A percentile compares a stretch with the other conserved stretches of the same genome.
Evolutionary conservation across 2,888 invertebrate genomes (phyloP).

Genomic region (Cylindroiulus punctatus): DNA sequence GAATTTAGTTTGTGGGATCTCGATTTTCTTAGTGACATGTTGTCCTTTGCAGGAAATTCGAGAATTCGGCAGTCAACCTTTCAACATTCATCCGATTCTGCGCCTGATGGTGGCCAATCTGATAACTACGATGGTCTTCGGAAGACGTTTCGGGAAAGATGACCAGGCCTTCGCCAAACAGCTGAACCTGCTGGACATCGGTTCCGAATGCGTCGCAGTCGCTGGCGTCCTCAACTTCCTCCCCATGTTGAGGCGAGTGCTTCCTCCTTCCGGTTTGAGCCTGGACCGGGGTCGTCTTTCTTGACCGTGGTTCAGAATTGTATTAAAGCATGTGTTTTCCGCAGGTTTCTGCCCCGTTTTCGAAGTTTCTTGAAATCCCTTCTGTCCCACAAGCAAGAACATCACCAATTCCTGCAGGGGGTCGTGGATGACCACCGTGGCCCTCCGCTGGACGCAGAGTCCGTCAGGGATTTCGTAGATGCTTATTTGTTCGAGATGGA

Average conservation of each 20-base stretch:
- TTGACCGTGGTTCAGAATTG: too few relatives aligned
- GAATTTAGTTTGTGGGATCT: too few relatives aligned
- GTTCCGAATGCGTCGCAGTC: slow-evolving; percentile 82
- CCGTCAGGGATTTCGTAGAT: slow-evolving; percentile 61
- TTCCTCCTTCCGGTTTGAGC: too few relatives aligned
- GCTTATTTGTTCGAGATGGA: slow-evolving; percentile 64
- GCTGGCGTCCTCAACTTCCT: slow-evolving; percentile 86
- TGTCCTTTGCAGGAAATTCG: slow-evolving; percentile 13
- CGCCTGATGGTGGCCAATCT: slow-evolving; percentile 81
- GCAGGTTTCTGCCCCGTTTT: slow-evolving; percentile 74
- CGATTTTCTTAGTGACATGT: too few relatives aligned
- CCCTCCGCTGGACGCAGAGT: not conserved
- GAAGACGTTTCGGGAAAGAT: slow-evolving; percentile 72
- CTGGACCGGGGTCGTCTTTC: too few relatives aligned
- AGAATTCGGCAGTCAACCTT: slow-evolving; percentile 10
- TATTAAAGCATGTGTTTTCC: slow-evolving; percentile 55
- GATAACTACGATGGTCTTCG: slow-evolving; percentile 81
- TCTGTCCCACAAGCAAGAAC: slow-evolving; percentile 76
- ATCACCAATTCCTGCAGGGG: slow-evolving; percentile 77
- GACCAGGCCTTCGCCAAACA: slow-evolving; percentile 82
- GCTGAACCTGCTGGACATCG: slow-evolving; percentile 82
- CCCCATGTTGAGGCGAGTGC: slow-evolving; percentile 77
- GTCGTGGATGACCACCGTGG: slow-evolving; percentile 69
- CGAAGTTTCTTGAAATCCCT: slow-evolving; percentile 74
- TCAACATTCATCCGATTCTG: slow-evolving; percentile 63